Conservation (phyloP, 2,888 invertebrate genomes). For the Aspidiotus destructor region DNA sequence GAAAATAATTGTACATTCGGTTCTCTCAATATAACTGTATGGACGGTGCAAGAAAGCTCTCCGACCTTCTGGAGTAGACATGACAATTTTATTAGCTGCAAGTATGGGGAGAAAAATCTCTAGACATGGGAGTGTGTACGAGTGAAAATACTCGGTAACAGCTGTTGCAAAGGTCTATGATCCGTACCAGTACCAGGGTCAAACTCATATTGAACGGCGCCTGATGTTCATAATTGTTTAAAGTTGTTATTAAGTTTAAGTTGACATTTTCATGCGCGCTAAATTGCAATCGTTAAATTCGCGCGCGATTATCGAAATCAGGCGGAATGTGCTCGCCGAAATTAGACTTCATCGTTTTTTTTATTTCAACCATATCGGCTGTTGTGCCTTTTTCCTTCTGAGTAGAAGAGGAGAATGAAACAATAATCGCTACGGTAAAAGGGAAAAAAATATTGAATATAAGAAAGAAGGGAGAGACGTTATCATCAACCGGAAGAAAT, state of each 20-base stretch:
- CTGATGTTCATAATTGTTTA: constrained; percentile 30
- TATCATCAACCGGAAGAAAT: constrained; percentile 32
- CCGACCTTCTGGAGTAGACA: neutral
- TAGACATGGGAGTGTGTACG: constrained; percentile 12
- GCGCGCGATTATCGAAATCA: too few species aligned
- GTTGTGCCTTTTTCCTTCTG: too few species aligned
- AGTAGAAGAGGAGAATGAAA: too few species aligned
- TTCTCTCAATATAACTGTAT: too few species aligned
- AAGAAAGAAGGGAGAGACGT: constrained; percentile 25
- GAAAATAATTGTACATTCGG: too few species aligned
- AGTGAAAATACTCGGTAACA: constrained; percentile 24
- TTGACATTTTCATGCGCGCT: constrained; percentile 3
- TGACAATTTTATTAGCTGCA: constrained; percentile 29
- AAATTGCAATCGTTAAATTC: neutral
- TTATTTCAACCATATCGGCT: too few species aligned
- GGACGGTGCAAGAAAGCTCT: too few species aligned
- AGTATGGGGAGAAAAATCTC: constrained; percentile 13
- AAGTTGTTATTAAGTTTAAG: constrained; percentile 27
- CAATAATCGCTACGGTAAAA: neutral
- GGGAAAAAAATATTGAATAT: neutral
- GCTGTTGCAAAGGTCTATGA: constrained; percentile 29
- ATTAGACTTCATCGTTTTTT: too few species aligned
- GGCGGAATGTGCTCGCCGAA: too few species aligned
- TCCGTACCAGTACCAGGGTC: constrained; percentile 32
- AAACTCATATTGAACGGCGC: constrained; percentile 32